phyloP scores from a whole-genome alignment of 2,797 vertebrate genomes.

The Lophius americanus region DNA sequence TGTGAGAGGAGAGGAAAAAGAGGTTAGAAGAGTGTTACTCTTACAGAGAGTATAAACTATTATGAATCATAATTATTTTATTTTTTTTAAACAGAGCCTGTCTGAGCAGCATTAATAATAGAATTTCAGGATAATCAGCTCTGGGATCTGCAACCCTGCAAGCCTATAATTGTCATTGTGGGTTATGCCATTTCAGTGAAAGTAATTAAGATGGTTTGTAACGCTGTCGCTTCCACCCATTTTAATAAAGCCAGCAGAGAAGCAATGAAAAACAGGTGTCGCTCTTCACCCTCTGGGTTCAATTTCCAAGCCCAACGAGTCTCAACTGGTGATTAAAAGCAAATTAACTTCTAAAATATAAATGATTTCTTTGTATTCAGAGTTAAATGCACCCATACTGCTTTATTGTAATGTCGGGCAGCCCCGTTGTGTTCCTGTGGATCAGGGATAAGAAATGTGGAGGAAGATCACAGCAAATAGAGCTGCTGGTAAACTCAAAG shows the following conservation, averaged over 20 bases:
- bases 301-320: slow-evolving; percentile 46
- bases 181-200: slow-evolving; percentile 51
- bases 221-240: slow-evolving; percentile 43
- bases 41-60: background rate
- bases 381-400: slow-evolving; percentile 41
- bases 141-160: slow-evolving; percentile 33
- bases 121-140: slow-evolving; percentile 44
- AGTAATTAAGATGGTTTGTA: slow-evolving; percentile 58
- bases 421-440: background rate
- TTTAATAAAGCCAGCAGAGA: slow-evolving; percentile 51
- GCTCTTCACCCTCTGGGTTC: slow-evolving; percentile 34
- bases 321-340: slow-evolving; percentile 50
- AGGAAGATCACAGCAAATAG: background rate
- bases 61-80: too few species aligned
- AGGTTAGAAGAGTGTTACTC: slow-evolving; percentile 3
- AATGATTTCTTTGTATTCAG: slow-evolving; percentile 4
- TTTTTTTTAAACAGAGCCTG: background rate
- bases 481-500: background rate
- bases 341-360: slow-evolving; percentile 60
- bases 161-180: slow-evolving; percentile 63
- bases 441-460: too few species aligned
- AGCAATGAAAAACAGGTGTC: slow-evolving; percentile 53
- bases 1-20: slow-evolving; percentile 12
- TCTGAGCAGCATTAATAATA: slow-evolving; percentile 14
- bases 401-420: slow-evolving; percentile 30